phyloP scores from a whole-genome alignment of 2,113 vertebrate species.

The Caranx melampygus region DNA sequence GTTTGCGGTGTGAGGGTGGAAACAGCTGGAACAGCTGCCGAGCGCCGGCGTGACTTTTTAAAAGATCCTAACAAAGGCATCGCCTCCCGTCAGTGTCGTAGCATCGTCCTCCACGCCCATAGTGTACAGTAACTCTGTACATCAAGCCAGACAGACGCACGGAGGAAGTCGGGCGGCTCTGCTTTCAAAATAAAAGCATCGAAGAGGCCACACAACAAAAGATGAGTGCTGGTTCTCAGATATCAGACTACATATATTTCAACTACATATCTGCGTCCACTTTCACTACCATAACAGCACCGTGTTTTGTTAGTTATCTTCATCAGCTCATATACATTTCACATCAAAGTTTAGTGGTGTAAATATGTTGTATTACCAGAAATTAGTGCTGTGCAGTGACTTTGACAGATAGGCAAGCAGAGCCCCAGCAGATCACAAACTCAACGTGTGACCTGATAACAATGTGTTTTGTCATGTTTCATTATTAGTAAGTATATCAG shows the following conservation, averaged over 20 bases:
- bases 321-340: background rate
- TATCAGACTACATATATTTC: background rate
- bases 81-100: constrained; percentile 44
- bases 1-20: background rate
- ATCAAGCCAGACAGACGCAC: background rate
- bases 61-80: constrained; percentile 65
- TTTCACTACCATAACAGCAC: background rate
- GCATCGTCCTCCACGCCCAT: constrained; percentile 77
- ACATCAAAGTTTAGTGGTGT: background rate
- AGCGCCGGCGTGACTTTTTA: constrained; percentile 42
- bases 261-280: background rate
- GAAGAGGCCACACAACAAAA: background rate
- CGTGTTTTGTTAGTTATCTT: background rate
- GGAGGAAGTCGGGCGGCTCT: background rate
- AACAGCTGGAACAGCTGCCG: background rate
- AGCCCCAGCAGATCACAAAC: too few species aligned
- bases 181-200: constrained; percentile 58
- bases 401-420: too few species aligned
- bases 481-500: too few species aligned
- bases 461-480: too few species aligned
- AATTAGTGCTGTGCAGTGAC: too few species aligned
- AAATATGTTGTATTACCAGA: background rate
- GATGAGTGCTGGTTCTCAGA: background rate
- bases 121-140: constrained; percentile 27
- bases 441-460: too few species aligned